Evolutionary conservation across 2,797 vertebrate species (phyloP).

Genomic region (Gadopsis bispinosus): DNA sequence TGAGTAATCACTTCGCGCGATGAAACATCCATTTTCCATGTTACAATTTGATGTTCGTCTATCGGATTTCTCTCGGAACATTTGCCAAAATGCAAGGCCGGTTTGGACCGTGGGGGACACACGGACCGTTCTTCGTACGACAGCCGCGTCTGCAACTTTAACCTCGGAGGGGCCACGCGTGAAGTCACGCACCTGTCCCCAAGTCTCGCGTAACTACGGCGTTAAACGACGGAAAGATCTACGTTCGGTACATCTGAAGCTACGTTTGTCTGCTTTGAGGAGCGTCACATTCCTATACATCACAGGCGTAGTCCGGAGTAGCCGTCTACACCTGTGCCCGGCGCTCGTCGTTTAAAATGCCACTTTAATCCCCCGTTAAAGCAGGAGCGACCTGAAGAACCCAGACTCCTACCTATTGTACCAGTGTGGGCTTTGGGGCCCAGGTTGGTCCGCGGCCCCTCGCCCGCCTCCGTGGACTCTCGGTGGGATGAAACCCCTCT

Average conservation of each 20-base stretch:
- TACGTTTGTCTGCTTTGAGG: background rate
- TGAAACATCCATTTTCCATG: too few species aligned
- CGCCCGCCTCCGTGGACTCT: slow-evolving; percentile 66
- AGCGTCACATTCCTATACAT: slow-evolving; percentile 57
- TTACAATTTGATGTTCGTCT: background rate
- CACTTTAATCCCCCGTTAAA: background rate
- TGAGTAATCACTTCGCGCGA: too few species aligned
- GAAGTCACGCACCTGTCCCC: background rate
- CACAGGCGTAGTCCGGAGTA: too few species aligned
- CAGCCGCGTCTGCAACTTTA: background rate
- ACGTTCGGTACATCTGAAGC: background rate
- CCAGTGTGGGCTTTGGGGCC: slow-evolving; percentile 58
- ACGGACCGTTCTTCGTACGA: too few species aligned
- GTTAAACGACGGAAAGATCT: background rate
- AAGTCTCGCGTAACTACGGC: background rate
- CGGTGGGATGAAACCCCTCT: slow-evolving; percentile 59
- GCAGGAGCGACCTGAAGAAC: rapidly evolving
- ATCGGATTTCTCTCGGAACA: background rate
- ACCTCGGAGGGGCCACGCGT: background rate
- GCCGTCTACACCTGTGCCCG: rapidly evolving
- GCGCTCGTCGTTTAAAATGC: rapidly evolving
- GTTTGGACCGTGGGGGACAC: background rate
- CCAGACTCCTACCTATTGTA: slow-evolving; percentile 69
- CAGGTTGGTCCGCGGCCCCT: slow-evolving; percentile 68
- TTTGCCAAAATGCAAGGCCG: rapidly evolving